phyloP scores from a whole-genome alignment of 2,888 invertebrate species.

The Lasius platythorax region DNA sequence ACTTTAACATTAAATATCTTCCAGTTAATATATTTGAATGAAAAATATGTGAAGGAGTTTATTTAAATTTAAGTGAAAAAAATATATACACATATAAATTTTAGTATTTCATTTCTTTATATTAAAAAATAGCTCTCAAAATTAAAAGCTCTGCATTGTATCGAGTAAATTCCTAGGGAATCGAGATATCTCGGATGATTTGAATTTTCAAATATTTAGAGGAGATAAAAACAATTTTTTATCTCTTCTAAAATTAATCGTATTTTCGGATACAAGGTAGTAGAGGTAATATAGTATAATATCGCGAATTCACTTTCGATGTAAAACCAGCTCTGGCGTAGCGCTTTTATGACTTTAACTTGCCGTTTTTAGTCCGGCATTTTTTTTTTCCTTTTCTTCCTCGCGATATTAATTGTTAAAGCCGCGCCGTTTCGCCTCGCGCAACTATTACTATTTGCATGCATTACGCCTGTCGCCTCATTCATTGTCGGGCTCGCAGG shows the following conservation, averaged over 20 bases:
- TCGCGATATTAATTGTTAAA: constrained; percentile 30
- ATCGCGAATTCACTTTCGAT: not conserved
- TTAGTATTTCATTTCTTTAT: not conserved
- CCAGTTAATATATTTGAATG: not conserved
- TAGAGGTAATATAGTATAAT: not conserved
- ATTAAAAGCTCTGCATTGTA: not conserved
- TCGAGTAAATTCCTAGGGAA: not conserved
- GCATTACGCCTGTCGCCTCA: constrained; percentile 37
- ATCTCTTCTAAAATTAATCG: not conserved
- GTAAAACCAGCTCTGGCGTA: not conserved
- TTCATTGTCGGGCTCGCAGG: constrained; percentile 37
- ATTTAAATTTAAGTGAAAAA: not conserved
- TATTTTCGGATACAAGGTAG: not conserved
- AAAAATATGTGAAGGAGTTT: not conserved
- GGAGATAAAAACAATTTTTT: not conserved
- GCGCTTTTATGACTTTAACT: constrained; percentile 13
- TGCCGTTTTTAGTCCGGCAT: not conserved
- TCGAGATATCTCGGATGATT: not conserved
- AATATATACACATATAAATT: not conserved
- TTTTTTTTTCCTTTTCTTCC: not conserved
- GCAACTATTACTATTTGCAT: constrained; percentile 22
- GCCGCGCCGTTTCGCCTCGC: constrained; percentile 14
- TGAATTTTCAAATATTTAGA: not conserved
- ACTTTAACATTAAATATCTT: not conserved
- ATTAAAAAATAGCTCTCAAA: not conserved